These are phyloP conservation scores for Mionectes macconnelli DNA, from an alignment of 2,113 vertebrate genomes.

Conservation along the genomic window DNA sequence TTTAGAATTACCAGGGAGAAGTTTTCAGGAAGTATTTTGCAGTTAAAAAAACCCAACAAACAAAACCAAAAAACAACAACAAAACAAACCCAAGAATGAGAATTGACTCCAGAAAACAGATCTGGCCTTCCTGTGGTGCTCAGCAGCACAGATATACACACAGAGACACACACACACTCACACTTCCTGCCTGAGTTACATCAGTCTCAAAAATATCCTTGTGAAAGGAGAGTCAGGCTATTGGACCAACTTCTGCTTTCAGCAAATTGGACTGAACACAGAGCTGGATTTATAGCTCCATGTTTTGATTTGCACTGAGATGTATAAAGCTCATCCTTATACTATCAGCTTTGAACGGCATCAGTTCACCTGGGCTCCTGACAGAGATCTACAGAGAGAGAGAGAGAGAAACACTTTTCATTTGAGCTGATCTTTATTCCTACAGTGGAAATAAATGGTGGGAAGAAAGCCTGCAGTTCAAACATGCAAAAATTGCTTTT, in stretches of 20 bases:
- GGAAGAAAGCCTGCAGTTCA: background rate
- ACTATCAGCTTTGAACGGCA: background rate
- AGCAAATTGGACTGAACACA: background rate
- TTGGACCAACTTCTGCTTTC: conserved; percentile 14
- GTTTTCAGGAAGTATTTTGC: background rate
- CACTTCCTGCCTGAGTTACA: conserved; percentile 6
- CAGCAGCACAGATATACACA: background rate
- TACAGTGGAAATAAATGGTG: background rate
- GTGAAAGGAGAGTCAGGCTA: background rate
- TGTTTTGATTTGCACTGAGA: background rate
- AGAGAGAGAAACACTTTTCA: background rate
- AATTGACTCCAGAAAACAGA: background rate
- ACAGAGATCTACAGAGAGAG: background rate
- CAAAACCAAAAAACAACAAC: background rate
- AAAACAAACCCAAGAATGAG: background rate
- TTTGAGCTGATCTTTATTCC: background rate
- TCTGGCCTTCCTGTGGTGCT: background rate
- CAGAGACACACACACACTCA: background rate
- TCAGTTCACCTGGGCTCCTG: background rate
- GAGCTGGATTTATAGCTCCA: background rate
- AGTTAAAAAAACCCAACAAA: background rate
- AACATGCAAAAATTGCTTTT: background rate
- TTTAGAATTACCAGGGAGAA: background rate
- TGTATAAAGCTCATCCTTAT: background rate
- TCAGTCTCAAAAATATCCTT: conserved; percentile 14